A percentile compares a stretch with the other conserved stretches of the same genome.
Conservation (phyloP, 2,113 vertebrate species). For the Riparia riparia region DNA sequence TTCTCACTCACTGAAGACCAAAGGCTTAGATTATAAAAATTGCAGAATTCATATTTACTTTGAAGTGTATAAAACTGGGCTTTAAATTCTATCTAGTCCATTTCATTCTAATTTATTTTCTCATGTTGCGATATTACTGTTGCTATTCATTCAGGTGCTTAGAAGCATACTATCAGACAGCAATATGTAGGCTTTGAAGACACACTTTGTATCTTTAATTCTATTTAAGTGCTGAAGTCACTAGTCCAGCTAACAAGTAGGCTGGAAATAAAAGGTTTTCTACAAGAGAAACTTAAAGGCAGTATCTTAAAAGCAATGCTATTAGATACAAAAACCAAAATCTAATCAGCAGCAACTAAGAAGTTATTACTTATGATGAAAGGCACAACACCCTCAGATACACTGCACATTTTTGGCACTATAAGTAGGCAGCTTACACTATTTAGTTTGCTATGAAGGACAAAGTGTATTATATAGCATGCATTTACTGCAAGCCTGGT, state of each 20-base stretch:
- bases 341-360: background rate
- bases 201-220: background rate
- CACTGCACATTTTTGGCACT: background rate
- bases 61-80: background rate
- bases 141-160: background rate
- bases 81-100: background rate
- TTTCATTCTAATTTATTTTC: background rate
- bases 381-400: background rate
- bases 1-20: background rate
- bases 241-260: background rate
- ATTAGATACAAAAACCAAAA: background rate
- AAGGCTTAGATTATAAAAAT: background rate
- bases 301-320: slow-evolving; percentile 8
- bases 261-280: slow-evolving; percentile 6
- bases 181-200: background rate
- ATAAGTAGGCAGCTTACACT: background rate
- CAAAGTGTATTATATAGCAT: slow-evolving; percentile 6
- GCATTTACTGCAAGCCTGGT: slow-evolving; percentile 67
- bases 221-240: background rate
- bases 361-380: background rate
- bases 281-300: background rate
- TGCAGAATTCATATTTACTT: background rate
- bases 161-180: background rate
- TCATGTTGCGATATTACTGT: background rate
- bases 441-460: slow-evolving; percentile 16